phyloP scores from a whole-genome alignment of 1,140 invertebrate genomes.

The Drosophila kikkawai region DNA sequence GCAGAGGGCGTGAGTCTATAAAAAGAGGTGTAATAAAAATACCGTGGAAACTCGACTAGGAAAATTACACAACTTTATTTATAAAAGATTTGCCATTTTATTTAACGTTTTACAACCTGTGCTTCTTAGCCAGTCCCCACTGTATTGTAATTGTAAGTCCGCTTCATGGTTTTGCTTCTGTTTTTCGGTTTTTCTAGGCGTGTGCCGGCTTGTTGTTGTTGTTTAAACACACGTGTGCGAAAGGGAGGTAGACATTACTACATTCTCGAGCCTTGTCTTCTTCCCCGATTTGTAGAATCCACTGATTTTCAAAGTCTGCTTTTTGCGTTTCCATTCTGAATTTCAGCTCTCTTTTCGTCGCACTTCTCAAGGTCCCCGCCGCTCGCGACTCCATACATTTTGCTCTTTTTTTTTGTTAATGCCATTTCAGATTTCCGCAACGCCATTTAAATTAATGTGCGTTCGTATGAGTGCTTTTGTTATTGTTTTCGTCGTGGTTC shows the following conservation, averaged over 20 bases:
- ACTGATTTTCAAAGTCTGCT: conserved; percentile 28
- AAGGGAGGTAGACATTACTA: not conserved
- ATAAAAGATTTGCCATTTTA: not conserved
- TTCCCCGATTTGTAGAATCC: conserved; percentile 8
- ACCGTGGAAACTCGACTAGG: not conserved
- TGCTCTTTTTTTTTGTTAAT: conserved; percentile 16
- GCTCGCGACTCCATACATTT: conserved; percentile 3
- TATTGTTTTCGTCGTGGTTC: conserved; percentile 20
- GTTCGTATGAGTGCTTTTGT: conserved; percentile 16
- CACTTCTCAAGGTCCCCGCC: conserved; percentile 55
- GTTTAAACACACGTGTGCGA: conserved; percentile 17
- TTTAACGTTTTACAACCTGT: not conserved
- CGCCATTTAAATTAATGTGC: conserved; percentile 62
- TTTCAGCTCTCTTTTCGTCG: conserved; percentile 44
- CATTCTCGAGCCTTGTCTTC: conserved; percentile 32
- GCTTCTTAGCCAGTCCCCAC: not conserved
- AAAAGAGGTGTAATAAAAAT: conserved; percentile 2
- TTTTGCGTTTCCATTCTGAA: conserved; percentile 38
- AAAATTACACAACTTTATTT: not conserved
- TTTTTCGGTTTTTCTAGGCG: conserved; percentile 17
- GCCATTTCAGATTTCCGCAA: conserved; percentile 72
- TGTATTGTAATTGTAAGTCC: conserved; percentile 43
- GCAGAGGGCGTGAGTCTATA: not conserved
- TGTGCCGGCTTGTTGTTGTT: conserved; percentile 33
- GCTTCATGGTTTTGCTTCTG: conserved; percentile 26